Evolutionary conservation across 2,113 vertebrate species (phyloP).

Genomic region (Perca fluviatilis): DNA sequence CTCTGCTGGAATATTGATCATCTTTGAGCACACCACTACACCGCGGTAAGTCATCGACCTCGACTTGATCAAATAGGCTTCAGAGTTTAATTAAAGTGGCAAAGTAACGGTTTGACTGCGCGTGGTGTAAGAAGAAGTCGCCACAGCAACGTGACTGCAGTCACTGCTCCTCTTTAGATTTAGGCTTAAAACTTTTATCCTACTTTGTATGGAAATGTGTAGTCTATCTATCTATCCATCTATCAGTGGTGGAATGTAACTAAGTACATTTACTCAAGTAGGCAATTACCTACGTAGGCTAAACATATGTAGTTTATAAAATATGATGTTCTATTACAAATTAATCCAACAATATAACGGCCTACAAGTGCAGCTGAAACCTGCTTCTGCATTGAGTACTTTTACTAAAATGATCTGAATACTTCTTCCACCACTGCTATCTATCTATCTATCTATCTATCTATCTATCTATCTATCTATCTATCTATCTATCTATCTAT

Average conservation of each 20-base stretch:
- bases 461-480: no score
- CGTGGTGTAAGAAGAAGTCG: neutral
- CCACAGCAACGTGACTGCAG: neutral
- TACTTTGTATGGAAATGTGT: neutral
- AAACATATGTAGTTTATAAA: no score
- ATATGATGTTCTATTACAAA: no score
- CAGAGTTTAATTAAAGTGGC: neutral
- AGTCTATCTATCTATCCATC: neutral
- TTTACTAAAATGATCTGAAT: no score
- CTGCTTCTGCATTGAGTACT: no score
- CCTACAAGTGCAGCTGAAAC: no score
- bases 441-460: neutral
- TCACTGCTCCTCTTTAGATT: neutral
- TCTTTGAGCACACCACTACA: neutral
- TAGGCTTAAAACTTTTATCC: neutral
- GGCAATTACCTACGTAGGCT: no score
- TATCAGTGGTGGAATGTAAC: no score
- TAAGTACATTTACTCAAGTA: no score
- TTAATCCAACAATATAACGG: no score
- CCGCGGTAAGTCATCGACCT: conserved; percentile 19
- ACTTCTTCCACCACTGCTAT: no score
- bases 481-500: no score
- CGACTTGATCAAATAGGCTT: neutral
- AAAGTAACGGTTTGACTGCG: neutral
- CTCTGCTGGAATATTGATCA: conserved; percentile 51